phyloP scores from a whole-genome alignment of 2,797 vertebrate genomes.

The Chiloscyllium punctatum region DNA sequence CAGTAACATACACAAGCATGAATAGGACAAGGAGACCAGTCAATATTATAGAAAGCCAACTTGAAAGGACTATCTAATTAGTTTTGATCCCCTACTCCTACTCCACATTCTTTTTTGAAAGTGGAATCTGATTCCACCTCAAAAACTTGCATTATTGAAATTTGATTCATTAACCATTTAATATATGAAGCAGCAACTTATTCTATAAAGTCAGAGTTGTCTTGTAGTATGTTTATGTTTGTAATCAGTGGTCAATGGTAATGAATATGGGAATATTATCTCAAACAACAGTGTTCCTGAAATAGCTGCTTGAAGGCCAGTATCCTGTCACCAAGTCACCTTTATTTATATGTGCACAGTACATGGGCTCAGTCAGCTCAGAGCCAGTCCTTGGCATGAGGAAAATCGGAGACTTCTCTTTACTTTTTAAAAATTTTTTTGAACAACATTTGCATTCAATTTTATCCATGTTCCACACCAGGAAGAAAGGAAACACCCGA shows the following conservation, averaged over 20 bases:
- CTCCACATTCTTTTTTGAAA: not conserved
- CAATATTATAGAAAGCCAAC: not conserved
- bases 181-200: not conserved
- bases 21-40: not conserved
- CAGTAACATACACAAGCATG: not conserved
- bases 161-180: not conserved
- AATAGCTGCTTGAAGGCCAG: too few relatives aligned
- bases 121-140: not conserved
- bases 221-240: not conserved
- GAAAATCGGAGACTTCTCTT: too few relatives aligned
- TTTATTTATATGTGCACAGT: too few relatives aligned
- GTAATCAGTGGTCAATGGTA: not conserved
- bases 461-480: too few relatives aligned
- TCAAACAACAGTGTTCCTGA: not conserved
- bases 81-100: too few relatives aligned
- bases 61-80: not conserved
- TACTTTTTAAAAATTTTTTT: too few relatives aligned
- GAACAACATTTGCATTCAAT: too few relatives aligned
- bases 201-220: not conserved
- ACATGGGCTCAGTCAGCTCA: too few relatives aligned
- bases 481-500: too few relatives aligned
- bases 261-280: not conserved
- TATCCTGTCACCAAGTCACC: too few relatives aligned
- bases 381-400: too few relatives aligned
- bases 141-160: not conserved